Percentiles rank a stretch among this genome's conserved stretches.
Conservation (phyloP, 1,140 invertebrate genomes). For the Lamellibrachia luymesi region DNA sequence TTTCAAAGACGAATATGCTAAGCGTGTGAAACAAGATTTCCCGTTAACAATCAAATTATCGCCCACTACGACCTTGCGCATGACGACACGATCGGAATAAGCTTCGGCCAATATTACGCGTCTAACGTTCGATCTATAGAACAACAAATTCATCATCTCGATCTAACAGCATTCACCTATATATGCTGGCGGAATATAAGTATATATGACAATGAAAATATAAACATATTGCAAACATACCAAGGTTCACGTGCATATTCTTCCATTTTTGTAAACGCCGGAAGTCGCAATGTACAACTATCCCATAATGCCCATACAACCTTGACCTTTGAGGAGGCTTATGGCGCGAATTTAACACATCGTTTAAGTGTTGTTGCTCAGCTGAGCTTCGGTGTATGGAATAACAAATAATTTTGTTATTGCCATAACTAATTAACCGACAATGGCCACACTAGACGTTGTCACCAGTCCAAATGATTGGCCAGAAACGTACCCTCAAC, state of each 20-base stretch:
- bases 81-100: not conserved
- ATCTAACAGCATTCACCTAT: not conserved
- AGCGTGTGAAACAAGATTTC: not conserved
- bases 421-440: not conserved
- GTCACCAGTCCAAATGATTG: not conserved
- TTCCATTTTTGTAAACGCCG: conserved; percentile 66
- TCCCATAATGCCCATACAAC: not conserved
- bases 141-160: not conserved
- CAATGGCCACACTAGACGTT: not conserved
- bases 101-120: not conserved
- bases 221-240: conserved; percentile 38
- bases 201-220: not conserved
- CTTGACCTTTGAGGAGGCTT: not conserved
- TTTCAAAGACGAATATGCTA: not conserved
- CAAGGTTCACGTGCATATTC: conserved; percentile 88
- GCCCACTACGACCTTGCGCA: not conserved
- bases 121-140: not conserved
- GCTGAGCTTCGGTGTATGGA: not conserved
- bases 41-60: not conserved
- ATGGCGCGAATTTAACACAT: not conserved
- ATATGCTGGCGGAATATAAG: not conserved
- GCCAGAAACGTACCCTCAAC: not conserved
- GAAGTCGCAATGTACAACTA: not conserved
- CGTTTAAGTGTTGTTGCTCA: not conserved
- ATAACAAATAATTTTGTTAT: not conserved